phyloP scores from a whole-genome alignment of 1,140 invertebrate species.

The Brachystomella parvula region DNA sequence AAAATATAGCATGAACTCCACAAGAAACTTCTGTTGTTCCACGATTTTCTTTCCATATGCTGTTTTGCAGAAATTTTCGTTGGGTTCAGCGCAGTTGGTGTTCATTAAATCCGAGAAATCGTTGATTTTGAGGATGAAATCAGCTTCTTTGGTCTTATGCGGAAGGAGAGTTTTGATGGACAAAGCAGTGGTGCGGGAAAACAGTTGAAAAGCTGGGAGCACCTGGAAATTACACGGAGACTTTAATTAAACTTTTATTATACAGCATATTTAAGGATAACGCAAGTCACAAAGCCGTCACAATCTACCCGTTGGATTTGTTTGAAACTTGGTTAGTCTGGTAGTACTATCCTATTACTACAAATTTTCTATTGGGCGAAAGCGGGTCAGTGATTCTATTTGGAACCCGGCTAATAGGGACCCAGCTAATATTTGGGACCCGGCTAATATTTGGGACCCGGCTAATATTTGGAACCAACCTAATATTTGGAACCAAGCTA shows the following conservation, averaged over 20 bases:
- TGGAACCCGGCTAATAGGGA: too few species aligned
- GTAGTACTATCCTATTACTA: background rate
- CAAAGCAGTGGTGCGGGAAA: background rate
- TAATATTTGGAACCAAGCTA: too few species aligned
- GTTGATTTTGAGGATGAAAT: background rate
- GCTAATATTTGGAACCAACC: too few species aligned
- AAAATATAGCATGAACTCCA: background rate
- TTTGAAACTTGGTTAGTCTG: too few species aligned
- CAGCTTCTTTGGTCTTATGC: background rate
- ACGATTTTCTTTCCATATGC: background rate
- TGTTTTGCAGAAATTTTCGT: background rate
- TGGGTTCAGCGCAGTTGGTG: background rate
- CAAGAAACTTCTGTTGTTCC: background rate
- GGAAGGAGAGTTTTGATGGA: background rate
- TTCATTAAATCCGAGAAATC: conserved; percentile 9
- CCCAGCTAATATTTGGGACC: too few species aligned
- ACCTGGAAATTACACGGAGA: too few species aligned
- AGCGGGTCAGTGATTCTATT: background rate
- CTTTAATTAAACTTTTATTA: too few species aligned
- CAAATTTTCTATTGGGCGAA: background rate
- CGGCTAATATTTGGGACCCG: too few species aligned
- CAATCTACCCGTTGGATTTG: background rate
- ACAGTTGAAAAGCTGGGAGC: background rate
- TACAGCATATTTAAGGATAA: too few species aligned
- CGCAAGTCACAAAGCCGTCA: too few species aligned